Evolutionary conservation across 2,888 invertebrate species (phyloP).

Genomic region (Gastrophysa polygoni): DNA sequence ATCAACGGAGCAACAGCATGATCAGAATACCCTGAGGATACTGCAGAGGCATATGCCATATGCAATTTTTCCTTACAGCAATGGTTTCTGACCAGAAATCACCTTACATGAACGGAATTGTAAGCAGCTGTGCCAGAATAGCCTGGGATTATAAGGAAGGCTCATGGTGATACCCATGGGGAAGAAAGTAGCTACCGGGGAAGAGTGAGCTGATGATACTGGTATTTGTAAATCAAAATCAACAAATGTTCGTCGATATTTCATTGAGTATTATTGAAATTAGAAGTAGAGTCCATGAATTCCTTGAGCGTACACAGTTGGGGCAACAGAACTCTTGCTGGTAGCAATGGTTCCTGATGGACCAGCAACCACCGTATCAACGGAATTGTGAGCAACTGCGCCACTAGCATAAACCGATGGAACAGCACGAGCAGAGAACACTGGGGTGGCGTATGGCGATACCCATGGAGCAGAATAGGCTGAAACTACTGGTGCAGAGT

Average conservation of each 20-base stretch:
- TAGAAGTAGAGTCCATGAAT: constrained; percentile 20
- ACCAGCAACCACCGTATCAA: constrained; percentile 39
- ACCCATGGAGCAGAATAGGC: constrained; percentile 30
- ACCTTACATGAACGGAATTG: no score
- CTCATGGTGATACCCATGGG: constrained; percentile 24
- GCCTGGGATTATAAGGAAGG: no score
- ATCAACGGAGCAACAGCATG: constrained; percentile 30
- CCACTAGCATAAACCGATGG: constrained; percentile 27
- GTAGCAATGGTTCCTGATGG: constrained; percentile 46
- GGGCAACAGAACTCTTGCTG: constrained; percentile 32
- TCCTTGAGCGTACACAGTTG: constrained; percentile 30
- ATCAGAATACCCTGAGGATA: constrained; percentile 23
- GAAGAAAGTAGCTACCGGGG: constrained; percentile 24
- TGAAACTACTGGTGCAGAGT: constrained; percentile 20
- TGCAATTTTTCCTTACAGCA: no score
- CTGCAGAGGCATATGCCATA: no score
- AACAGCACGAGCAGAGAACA: constrained; percentile 27
- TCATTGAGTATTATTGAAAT: not conserved
- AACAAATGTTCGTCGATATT: no score
- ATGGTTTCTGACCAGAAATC: no score
- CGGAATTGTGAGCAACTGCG: constrained; percentile 21
- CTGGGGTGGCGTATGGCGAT: constrained; percentile 26
- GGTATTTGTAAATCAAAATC: no score
- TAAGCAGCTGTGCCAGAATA: no score
- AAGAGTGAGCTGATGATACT: no score